Evolutionary conservation across 2,888 invertebrate genomes (phyloP).

Genomic region (Cephus pygmeus): DNA sequence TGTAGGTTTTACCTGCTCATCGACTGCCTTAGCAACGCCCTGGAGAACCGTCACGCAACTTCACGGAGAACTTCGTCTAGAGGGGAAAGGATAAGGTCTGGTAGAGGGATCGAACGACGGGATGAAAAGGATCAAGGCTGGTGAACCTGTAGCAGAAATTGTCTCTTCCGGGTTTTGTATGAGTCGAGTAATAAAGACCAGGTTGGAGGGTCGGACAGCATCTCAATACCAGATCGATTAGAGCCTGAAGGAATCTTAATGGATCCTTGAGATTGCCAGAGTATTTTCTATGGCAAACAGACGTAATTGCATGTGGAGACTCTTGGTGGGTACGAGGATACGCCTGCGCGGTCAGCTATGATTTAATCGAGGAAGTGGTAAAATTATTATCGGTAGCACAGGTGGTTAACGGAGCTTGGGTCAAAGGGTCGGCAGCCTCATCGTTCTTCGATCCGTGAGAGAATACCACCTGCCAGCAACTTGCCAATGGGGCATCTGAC

Average conservation of each 20-base stretch:
- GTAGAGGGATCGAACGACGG: not conserved
- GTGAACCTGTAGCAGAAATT: not conserved
- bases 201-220: constrained; percentile 36
- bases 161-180: not conserved
- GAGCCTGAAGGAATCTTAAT: constrained; percentile 50
- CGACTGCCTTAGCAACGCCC: not conserved
- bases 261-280: constrained; percentile 44
- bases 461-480: constrained; percentile 35
- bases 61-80: not conserved
- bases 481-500: not conserved
- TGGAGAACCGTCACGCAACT: not conserved
- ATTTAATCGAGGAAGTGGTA: constrained; percentile 49
- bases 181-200: not conserved
- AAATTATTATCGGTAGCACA: constrained; percentile 52
- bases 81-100: not conserved
- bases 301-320: constrained; percentile 49
- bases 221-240: constrained; percentile 45
- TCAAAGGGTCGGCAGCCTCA: constrained; percentile 22
- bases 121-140: not conserved
- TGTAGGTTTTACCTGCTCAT: not conserved
- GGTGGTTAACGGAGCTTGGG: constrained; percentile 42
- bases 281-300: constrained; percentile 40
- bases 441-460: constrained; percentile 39
- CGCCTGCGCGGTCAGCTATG: constrained; percentile 37
- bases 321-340: constrained; percentile 12